Evolutionary conservation across 2,797 vertebrate species (phyloP).

Genomic region (Anas bahamensis): DNA sequence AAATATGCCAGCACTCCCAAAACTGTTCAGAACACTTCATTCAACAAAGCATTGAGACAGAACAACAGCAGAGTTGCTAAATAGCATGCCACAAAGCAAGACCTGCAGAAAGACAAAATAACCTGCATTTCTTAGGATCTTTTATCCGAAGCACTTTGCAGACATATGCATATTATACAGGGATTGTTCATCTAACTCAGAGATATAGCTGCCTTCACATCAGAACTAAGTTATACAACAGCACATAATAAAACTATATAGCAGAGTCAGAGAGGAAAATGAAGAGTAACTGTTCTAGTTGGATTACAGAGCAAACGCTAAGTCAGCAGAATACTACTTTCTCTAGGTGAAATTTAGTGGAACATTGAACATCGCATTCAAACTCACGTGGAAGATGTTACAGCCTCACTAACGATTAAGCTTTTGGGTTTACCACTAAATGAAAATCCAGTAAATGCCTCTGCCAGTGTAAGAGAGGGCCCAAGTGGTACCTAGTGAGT

Average conservation of each 20-base stretch:
- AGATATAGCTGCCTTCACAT: conserved; percentile 16
- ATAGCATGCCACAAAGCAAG: conserved; percentile 6
- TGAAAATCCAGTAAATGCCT: neutral
- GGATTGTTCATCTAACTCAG: neutral
- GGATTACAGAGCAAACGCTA: neutral
- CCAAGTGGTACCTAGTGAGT: neutral
- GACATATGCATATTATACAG: neutral
- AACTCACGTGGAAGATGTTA: fast-evolving
- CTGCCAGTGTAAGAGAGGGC: neutral
- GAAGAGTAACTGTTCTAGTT: neutral
- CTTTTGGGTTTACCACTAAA: neutral
- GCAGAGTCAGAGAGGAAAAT: conserved; percentile 7
- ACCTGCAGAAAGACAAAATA: neutral
- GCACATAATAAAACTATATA: neutral
- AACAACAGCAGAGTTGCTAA: conserved; percentile 21
- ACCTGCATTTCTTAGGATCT: neutral
- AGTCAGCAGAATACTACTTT: neutral
- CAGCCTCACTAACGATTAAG: fast-evolving
- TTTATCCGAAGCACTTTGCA: neutral
- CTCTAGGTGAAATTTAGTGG: neutral
- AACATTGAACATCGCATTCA: neutral
- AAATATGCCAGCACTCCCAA: neutral
- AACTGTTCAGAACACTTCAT: neutral
- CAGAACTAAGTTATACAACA: neutral
- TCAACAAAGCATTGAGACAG: neutral